Evolutionary conservation across 2,797 vertebrate genomes (phyloP), one percentile per base, ranked within the genome.

Genomic region (Xerus rutilus): DNA sequence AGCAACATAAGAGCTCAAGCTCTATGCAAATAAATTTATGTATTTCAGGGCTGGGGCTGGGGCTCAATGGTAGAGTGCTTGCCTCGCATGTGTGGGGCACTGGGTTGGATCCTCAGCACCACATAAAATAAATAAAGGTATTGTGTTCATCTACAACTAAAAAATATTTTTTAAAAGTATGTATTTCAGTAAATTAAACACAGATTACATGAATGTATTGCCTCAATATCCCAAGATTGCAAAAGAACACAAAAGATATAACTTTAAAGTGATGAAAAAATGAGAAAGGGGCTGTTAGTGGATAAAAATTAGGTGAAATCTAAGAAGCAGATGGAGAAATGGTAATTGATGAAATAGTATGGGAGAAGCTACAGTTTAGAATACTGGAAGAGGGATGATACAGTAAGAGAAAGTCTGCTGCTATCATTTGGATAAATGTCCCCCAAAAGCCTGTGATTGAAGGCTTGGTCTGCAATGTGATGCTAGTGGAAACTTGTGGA

Each of bases 181-280:
- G 6, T 35, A 91, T 83, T 93, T 92, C n/a, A 96, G 3, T 87
- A 92, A 94, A 14, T 94, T 95, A 77, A 92, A 94, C 15, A 86
- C 23, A 87, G 82, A 95, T 76, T 86, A 47, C 39, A 88, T 23
- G 10, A 18, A 52, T n/a, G 11, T 89, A 54, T 94, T 87, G 18
- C 45, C 28, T 79, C 45, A 65, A 65, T 10, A 90, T 78, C 35
- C 23, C 59, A 87, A 84, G 43, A 52, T 17, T 95, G 30, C n/a
- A 94, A 82, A 91, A 18, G n/a, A 89, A 85, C 70, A 81, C 5
- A 77, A 89, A 94, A 95, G 57, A 84, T 77, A 91, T 13, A 93
- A 91, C 73, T 69, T 93, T 15, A 20, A 17, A 49, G 52, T 62
- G 35, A 39, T 86, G 70, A 88, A 72, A 25, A 77, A 78, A 86